phyloP scores from a whole-genome alignment of 2,888 invertebrate species.

The Lepidochitona cinerea region DNA sequence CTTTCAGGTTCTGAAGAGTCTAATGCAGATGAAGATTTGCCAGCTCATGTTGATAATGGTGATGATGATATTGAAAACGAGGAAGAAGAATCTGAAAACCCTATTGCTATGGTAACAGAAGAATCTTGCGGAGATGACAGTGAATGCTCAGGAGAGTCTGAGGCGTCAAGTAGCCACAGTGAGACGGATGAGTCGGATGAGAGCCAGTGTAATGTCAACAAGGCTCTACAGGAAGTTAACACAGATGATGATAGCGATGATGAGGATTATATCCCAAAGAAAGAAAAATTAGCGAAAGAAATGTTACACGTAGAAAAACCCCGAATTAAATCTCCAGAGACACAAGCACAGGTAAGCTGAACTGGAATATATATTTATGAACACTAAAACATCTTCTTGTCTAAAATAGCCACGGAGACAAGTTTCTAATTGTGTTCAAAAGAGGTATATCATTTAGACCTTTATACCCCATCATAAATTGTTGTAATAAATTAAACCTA shows the following conservation, averaged over 20 bases:
- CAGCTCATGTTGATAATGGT: constrained; percentile 25
- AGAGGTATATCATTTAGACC: too few relatives aligned
- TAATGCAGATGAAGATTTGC: neutral
- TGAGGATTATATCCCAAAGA: constrained; percentile 52
- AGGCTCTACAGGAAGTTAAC: constrained; percentile 12
- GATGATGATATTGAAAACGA: constrained; percentile 75
- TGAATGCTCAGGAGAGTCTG: neutral
- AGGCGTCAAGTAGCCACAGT: neutral
- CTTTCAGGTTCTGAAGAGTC: neutral
- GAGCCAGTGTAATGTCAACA: constrained; percentile 11
- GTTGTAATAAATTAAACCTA: too few relatives aligned
- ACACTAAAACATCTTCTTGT: too few relatives aligned
- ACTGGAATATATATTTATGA: too few relatives aligned
- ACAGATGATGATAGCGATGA: constrained; percentile 46
- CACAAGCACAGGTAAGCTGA: neutral
- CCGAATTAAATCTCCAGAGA: constrained; percentile 33
- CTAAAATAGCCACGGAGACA: too few relatives aligned
- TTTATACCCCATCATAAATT: too few relatives aligned
- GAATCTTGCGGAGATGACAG: constrained; percentile 21
- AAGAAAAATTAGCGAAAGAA: constrained; percentile 21
- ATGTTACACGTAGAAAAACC: constrained; percentile 21
- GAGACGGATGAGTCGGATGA: constrained; percentile 14
- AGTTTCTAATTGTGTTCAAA: too few relatives aligned
- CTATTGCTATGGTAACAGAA: constrained; percentile 73
- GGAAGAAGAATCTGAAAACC: constrained; percentile 83